A percentile compares a stretch with the other conserved stretches of the same genome.
Conservation (phyloP, 2,888 invertebrate genomes). For the Gandaritis pyraliata region DNA sequence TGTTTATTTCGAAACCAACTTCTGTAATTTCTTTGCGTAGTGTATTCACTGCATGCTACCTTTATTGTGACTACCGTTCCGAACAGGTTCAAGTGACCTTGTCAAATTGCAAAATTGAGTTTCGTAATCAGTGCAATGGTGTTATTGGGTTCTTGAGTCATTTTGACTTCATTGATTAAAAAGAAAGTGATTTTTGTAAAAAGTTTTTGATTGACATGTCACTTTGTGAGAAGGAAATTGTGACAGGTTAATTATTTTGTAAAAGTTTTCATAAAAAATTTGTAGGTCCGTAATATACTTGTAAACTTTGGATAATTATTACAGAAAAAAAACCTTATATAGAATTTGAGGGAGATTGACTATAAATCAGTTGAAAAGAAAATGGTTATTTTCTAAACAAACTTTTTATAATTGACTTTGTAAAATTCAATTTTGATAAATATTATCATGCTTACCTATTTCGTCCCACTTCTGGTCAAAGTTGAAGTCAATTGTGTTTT, state of each 20-base stretch:
- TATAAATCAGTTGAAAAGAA: too few relatives aligned
- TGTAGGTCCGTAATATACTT: too few relatives aligned
- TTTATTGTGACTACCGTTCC: slow-evolving; percentile 11
- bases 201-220: slow-evolving; percentile 19
- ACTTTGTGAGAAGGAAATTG: neutral
- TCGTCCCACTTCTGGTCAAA: too few relatives aligned
- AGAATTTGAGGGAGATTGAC: too few relatives aligned
- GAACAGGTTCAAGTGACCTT: slow-evolving; percentile 31
- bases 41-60: neutral
- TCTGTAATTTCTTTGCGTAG: neutral
- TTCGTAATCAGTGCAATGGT: slow-evolving; percentile 28
- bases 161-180: slow-evolving; percentile 16
- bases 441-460: too few relatives aligned
- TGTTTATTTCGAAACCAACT: too few relatives aligned
- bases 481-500: too few relatives aligned
- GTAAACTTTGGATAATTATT: too few relatives aligned
- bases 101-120: slow-evolving; percentile 34
- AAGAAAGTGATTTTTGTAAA: slow-evolving; percentile 25
- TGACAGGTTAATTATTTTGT: neutral
- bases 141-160: slow-evolving; percentile 22
- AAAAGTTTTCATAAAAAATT: neutral
- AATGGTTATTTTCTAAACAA: too few relatives aligned
- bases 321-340: too few relatives aligned
- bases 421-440: too few relatives aligned
- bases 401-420: too few relatives aligned